Percentiles rank a stretch among this genome's conserved stretches.
Conservation (phyloP, 53 echinoderm and acorn worm genomes). For the Holothuria scabra region DNA sequence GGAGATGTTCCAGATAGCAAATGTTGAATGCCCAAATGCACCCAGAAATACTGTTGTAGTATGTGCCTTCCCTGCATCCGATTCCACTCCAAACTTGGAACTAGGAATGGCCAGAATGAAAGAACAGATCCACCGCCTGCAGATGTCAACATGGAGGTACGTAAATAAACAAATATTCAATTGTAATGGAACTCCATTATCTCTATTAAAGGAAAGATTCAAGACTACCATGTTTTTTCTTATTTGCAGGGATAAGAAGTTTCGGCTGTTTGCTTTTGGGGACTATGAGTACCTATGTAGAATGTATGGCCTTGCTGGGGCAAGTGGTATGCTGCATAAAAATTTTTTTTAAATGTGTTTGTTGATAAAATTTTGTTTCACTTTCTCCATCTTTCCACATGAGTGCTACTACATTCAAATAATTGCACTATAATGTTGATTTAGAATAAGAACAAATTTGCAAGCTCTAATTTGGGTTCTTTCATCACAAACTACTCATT, state of each 20-base stretch:
- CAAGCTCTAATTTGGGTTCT: no score
- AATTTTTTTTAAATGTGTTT: no score
- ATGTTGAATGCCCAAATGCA: conserved; percentile 1
- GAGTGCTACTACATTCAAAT: no score
- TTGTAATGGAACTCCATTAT: no score
- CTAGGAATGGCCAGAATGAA: not conserved
- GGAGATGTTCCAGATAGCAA: conserved; percentile 34
- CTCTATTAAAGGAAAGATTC: no score
- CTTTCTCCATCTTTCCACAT: no score
- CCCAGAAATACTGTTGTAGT: conserved; percentile 16
- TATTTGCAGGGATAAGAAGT: no score
- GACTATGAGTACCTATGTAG: conserved; percentile 23
- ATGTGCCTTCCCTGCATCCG: conserved; percentile 20
- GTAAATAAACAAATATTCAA: no score
- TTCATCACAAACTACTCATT: not conserved
- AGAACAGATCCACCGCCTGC: conserved; percentile 1
- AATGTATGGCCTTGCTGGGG: conserved; percentile 18
- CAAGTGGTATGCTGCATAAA: conserved; percentile 7
- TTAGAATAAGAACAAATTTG: no score
- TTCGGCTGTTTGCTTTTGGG: conserved; percentile 24
- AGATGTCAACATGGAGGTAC: conserved; percentile 33
- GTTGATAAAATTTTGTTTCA: no score
- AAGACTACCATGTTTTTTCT: no score
- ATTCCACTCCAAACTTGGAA: not conserved
- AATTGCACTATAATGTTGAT: no score